Evolutionary conservation across 2,888 invertebrate genomes (phyloP), one percentile per base, ranked within the genome.

Genomic region (Operophtera brumata): DNA sequence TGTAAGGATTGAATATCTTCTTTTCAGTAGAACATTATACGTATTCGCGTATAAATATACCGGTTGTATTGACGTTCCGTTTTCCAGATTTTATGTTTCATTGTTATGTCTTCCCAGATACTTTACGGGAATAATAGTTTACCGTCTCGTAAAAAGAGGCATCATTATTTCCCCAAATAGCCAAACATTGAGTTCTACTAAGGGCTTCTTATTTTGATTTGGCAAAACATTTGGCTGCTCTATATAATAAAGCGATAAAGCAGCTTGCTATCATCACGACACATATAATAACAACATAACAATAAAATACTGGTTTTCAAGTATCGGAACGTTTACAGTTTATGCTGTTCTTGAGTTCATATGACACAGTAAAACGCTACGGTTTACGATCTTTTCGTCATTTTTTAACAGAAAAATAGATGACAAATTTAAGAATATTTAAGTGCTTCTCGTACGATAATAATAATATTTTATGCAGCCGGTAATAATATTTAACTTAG

Each of bases 1-100:
- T 37, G 32, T 20, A 62, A 55, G 55, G 62, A 67, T 72, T 66
- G 64, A 70, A 68, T 72, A 66, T 64, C 56, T 30, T 41, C 39
- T 41, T 47, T 65, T 67, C 60, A 55, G 57, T 65, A 54, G 57
- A 61, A 53, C 62, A 66, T 65, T 61, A 57, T 25, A 34, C 32
- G 32, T 20, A 28, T 12, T 37, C 20, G 48, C 62, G 54, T 58
- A 67, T 72, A 66, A 69, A 68, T 71, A 70, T 59, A 55, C 51
- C 37, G 36, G 42, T 57, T 64, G 61, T 57, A 62, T 58, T 57
- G 50, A 39, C 44, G 60, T 65, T 68, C n/a, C 61, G 59, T 64
- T 73, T 64, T 62, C 45, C 26, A 44, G 13, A 20, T 30, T 35
- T 10, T 10, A n/a, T 48, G 48, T 36, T 42, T 43, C 14, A 49